These are phyloP conservation scores for Nymphalis urticae DNA, from an alignment of 2,888 invertebrate genomes.

Conservation along the genomic window DNA sequence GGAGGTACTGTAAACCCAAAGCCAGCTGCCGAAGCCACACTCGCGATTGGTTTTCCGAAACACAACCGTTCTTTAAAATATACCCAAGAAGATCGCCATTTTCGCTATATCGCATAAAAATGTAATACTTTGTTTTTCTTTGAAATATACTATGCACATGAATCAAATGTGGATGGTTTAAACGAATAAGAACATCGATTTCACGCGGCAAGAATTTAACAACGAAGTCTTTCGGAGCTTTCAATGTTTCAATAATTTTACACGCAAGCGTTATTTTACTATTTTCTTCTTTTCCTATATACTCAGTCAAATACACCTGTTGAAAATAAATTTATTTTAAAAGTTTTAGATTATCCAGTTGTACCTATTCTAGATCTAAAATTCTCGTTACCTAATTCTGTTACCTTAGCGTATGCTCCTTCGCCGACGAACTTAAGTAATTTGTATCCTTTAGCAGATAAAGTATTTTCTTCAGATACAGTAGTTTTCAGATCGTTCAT, in stretches of 20 bases:
- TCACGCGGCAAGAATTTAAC: conserved; percentile 91
- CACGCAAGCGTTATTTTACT: conserved; percentile 81
- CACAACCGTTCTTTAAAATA: conserved; percentile 84
- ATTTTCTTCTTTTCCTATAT: conserved; percentile 54
- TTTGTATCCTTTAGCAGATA: conserved; percentile 82
- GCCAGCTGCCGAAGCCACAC: conserved; percentile 88
- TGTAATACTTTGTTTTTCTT: conserved; percentile 86
- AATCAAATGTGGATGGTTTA: conserved; percentile 90
- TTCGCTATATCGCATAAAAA: conserved; percentile 89
- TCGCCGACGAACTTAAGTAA: conserved; percentile 85
- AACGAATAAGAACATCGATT: conserved; percentile 86
- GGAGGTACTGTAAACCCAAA: conserved; percentile 86
- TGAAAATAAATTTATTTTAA: conserved; percentile 12
- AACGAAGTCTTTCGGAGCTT: conserved; percentile 89
- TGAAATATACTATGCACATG: conserved; percentile 90
- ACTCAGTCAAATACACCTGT: conserved; percentile 73
- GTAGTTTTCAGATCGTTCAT: conserved; percentile 73
- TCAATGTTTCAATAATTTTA: conserved; percentile 87
- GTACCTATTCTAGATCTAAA: conserved; percentile 3
- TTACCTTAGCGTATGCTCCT: conserved; percentile 90
- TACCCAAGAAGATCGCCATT: conserved; percentile 90
- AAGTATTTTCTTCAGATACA: conserved; percentile 74
- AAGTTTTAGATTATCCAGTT: neutral
- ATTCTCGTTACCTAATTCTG: conserved; percentile 4
- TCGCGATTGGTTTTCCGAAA: conserved; percentile 85